Conservation (phyloP, 2,797 vertebrate species). For the Passerculus sandwichensis region DNA sequence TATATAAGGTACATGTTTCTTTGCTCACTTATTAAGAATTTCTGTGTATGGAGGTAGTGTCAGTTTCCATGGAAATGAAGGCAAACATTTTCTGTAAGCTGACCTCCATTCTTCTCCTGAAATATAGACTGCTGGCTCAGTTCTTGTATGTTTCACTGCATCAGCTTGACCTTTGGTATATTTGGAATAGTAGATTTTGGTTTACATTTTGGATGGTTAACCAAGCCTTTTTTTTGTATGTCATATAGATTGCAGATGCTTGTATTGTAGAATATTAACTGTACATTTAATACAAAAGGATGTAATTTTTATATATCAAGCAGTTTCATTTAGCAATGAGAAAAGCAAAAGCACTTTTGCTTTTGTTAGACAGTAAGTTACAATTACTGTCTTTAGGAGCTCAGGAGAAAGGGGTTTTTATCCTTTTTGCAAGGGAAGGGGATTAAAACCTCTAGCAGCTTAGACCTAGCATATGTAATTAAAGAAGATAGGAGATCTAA, state of each 20-base stretch:
- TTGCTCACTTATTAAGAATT: neutral
- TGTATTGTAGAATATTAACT: neutral
- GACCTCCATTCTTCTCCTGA: neutral
- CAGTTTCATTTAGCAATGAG: neutral
- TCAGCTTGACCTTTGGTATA: neutral
- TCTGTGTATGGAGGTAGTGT: neutral
- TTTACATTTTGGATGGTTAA: neutral
- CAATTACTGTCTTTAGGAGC: neutral
- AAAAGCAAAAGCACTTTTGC: neutral
- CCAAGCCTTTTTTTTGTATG: neutral
- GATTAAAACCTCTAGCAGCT: conserved; percentile 49
- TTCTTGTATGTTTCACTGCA: neutral
- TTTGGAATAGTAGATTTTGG: neutral
- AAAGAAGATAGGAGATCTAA: conserved; percentile 21
- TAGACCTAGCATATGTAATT: conserved; percentile 16
- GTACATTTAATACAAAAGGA: neutral
- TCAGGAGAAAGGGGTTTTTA: neutral
- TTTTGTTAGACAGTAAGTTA: neutral
- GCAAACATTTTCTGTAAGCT: neutral
- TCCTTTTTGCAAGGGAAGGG: neutral
- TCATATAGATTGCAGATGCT: neutral
- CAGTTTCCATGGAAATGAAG: neutral
- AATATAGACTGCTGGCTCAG: neutral
- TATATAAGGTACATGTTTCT: conserved; percentile 89
- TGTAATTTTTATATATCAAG: neutral